Evolutionary conservation across 2,113 vertebrate species (phyloP).

Genomic region (Phoxinus phoxinus): DNA sequence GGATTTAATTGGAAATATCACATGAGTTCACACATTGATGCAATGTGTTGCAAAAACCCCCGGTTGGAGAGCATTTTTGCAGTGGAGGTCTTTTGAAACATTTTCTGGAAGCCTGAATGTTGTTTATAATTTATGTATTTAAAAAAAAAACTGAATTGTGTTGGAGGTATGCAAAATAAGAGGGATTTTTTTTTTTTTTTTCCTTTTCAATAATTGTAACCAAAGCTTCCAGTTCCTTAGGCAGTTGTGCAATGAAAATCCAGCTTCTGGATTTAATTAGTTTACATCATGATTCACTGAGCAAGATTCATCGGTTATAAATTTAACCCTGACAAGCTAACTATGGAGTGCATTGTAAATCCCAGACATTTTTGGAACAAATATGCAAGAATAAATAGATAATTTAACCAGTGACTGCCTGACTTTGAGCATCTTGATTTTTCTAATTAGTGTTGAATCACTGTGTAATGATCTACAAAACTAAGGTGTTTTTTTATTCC

Average conservation of each 20-base stretch:
- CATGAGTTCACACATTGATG: constrained; percentile 32
- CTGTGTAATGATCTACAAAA: not conserved
- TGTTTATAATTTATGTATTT: not conserved
- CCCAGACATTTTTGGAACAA: constrained; percentile 37
- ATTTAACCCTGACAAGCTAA: constrained; percentile 47
- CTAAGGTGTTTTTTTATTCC: not conserved
- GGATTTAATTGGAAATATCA: constrained; percentile 44
- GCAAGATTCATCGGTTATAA: constrained; percentile 43
- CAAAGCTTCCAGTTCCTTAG: constrained; percentile 37
- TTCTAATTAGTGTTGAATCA: not conserved
- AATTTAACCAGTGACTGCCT: constrained; percentile 30
- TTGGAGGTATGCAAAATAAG: not conserved
- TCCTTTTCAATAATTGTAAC: constrained; percentile 33
- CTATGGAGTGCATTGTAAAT: not conserved
- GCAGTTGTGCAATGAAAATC: constrained; percentile 34
- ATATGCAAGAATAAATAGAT: constrained; percentile 52
- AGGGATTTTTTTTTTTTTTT: not conserved
- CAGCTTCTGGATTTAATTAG: constrained; percentile 57
- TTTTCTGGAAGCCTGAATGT: not conserved
- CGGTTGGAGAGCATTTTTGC: not conserved
- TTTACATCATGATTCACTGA: constrained; percentile 45
- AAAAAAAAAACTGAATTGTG: not conserved
- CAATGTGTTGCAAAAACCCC: constrained; percentile 29
- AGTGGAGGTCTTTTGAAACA: not conserved
- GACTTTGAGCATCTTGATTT: not conserved